Base-by-base conservation (phyloP, 2,797 vertebrate genomes). In the Parotocinclus haroldoi region DNA sequence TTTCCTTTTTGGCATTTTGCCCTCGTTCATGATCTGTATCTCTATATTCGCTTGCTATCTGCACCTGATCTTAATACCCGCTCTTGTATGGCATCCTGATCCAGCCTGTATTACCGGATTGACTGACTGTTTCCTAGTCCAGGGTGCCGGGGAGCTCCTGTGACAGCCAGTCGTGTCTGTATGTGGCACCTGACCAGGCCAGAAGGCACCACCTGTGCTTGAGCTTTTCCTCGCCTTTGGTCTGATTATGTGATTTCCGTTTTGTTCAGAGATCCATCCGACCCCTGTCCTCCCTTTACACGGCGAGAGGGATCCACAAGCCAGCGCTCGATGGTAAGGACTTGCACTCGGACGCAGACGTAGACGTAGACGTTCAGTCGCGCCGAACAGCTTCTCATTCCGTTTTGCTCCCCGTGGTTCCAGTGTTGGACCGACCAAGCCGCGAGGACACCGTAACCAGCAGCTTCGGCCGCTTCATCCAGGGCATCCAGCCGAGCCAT, bases 391-490 rank as follows among this genome's bases (percentile, higher is more conserved):
- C 27, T 27, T 27, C 27, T 27, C n/a, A n/a, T n/a, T n/a, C 37
- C 27, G 16, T 44, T 17, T 42, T 64, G 8, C 60, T 2, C 17
- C 19, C 1, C 62, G 7, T 71, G 13, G 56, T 58, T 69, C 8
- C 4, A 94, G 93, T 86, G 66, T 67, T 78, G 50, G 89, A 86
- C 63, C 70, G 0, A 0, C 86, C 79, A 0, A 74, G 69, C 5
- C 74, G 78, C 0, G 89, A 93, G 68, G 89, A 92, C n/a, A 89
- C 89, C 0, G 89, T 95, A 65, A 95, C 93, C 6, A 75, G 80
- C 80, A 95, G 90, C 73, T 95, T 92, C 55, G 92, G 91, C 11
- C 87, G 78, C 42, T 96, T 96, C 80, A 90, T 96, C 82, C 84
- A 84, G 0, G 83, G 80, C 0, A 78, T 88, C 0, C 82, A 70